Evolutionary conservation across 2,888 invertebrate genomes (phyloP).

Genomic region (Amphimallon solstitiale): DNA sequence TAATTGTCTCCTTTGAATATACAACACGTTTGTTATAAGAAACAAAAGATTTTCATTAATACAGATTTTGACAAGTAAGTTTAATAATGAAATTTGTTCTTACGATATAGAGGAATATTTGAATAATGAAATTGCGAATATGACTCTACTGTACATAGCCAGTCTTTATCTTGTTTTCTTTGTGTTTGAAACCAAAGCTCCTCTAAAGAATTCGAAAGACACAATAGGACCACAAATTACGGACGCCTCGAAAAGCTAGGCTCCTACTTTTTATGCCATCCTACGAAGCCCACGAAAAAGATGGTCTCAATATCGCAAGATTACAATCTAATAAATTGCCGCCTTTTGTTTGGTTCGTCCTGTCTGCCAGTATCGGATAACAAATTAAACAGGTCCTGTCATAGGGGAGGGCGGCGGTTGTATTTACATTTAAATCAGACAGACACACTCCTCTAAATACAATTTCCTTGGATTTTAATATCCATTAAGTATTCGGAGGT

Average conservation of each 20-base stretch:
- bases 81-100: too few relatives aligned
- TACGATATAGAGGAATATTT: too few relatives aligned
- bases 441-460: neutral
- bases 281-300: conserved; percentile 14
- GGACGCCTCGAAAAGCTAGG: conserved; percentile 5
- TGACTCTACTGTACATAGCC: neutral
- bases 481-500: neutral
- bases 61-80: too few relatives aligned
- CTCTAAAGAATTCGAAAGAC: neutral
- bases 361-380: conserved; percentile 17
- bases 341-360: conserved; percentile 15
- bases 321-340: conserved; percentile 35
- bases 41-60: too few relatives aligned
- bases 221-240: conserved; percentile 30
- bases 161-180: neutral
- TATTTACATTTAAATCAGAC: conserved; percentile 25
- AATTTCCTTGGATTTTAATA: neutral
- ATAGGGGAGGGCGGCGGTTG: neutral
- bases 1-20: too few relatives aligned
- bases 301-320: conserved; percentile 19
- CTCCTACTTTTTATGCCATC: conserved; percentile 14
- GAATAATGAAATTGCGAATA: neutral
- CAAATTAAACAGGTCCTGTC: conserved; percentile 23
- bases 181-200: neutral
- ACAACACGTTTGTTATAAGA: too few relatives aligned